Evolutionary conservation across 1,140 invertebrate species (phyloP).

Genomic region (Leptinotarsa lineolata): DNA sequence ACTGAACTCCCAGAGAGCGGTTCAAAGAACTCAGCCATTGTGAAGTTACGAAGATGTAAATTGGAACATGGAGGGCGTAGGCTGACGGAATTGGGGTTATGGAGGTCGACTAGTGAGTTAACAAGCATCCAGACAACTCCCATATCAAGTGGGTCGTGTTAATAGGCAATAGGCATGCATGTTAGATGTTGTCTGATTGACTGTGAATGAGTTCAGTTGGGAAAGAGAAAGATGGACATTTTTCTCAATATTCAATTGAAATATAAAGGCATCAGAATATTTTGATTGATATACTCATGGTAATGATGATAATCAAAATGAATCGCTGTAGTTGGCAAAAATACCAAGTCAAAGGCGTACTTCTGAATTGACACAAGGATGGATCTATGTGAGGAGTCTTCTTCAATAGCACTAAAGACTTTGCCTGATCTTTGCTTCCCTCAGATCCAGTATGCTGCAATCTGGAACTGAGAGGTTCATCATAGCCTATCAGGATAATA

Average conservation of each 20-base stretch:
- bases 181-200: not conserved
- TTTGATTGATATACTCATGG: too few relatives aligned
- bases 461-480: not conserved
- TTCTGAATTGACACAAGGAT: too few relatives aligned
- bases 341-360: too few relatives aligned
- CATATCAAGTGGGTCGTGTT: slow-evolving; percentile 34
- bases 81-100: not conserved
- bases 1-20: not conserved
- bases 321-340: too few relatives aligned
- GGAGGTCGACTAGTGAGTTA: slow-evolving; percentile 3
- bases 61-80: not conserved
- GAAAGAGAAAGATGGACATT: too few relatives aligned
- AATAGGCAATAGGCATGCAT: slow-evolving; percentile 24
- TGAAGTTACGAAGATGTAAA: not conserved
- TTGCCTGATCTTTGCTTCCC: not conserved
- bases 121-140: slow-evolving; percentile 33
- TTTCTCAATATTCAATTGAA: too few relatives aligned
- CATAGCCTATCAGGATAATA: not conserved
- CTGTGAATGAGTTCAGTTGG: not conserved
- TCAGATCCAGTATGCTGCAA: not conserved
- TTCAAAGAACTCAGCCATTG: slow-evolving; percentile 1
- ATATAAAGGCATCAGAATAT: too few relatives aligned
- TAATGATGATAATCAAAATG: too few relatives aligned
- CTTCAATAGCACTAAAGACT: not conserved
- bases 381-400: not conserved